Conservation (phyloP, 2,113 vertebrate species). For the Phocoena sinus region DNA sequence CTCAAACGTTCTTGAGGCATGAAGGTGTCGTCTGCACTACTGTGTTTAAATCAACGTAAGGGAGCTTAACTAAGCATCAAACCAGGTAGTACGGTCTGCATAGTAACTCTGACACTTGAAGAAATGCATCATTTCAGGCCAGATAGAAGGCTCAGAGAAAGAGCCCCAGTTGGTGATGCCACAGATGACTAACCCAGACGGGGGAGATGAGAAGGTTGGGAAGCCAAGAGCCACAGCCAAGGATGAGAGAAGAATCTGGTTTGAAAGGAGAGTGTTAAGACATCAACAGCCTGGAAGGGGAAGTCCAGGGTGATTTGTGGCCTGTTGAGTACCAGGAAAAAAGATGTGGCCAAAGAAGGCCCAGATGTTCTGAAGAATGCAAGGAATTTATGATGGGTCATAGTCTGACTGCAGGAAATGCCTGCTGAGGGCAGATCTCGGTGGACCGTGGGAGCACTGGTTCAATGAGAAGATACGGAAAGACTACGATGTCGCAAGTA, state of each 20-base stretch:
- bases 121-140: not conserved
- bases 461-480: not conserved
- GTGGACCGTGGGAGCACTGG: not conserved
- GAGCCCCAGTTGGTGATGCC: not conserved
- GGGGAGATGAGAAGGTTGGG: not conserved
- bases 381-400: conserved; percentile 31
- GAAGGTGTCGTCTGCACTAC: not conserved
- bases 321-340: conserved; percentile 46
- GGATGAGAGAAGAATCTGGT: conserved; percentile 30
- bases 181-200: conserved; percentile 26
- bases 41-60: not conserved
- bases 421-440: conserved; percentile 19
- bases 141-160: not conserved
- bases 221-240: conserved; percentile 9
- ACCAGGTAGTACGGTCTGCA: not conserved
- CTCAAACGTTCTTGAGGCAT: not conserved
- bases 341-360: conserved; percentile 58
- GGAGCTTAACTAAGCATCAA: not conserved
- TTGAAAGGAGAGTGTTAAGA: conserved; percentile 51
- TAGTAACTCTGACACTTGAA: not conserved
- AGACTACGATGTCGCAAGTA: not conserved
- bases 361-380: conserved; percentile 61
- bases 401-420: not conserved
- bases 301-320: conserved; percentile 53
- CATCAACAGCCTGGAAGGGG: conserved; percentile 45